phyloP scores from a whole-genome alignment of 1,140 invertebrate species.

The Lepidurus arcticus region DNA sequence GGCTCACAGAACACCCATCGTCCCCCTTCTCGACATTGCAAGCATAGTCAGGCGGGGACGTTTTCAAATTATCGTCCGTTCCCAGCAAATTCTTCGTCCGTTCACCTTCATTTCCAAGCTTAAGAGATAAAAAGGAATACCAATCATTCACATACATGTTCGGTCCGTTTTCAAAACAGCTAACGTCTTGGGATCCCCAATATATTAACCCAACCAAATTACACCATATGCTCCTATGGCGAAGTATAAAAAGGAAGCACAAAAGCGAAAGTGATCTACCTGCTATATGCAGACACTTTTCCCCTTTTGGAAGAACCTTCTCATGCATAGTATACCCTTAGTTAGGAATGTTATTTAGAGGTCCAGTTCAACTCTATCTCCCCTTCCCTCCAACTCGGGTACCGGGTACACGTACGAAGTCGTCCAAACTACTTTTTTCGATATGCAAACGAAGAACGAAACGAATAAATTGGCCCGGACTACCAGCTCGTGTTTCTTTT shows the following conservation, averaged over 20 bases:
- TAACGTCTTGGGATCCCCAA: background rate
- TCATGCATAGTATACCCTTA: conserved; percentile 1
- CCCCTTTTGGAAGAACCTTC: background rate
- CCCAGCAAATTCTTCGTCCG: background rate
- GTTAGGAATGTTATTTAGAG: background rate
- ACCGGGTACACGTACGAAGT: too few relatives aligned
- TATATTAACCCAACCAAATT: background rate
- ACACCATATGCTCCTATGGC: background rate
- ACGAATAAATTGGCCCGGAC: too few relatives aligned
- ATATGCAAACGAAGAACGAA: too few relatives aligned
- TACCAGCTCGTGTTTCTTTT: too few relatives aligned
- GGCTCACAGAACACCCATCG: too few relatives aligned
- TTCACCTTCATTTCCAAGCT: conserved; percentile 17
- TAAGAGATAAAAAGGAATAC: background rate
- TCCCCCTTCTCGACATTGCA: too few relatives aligned
- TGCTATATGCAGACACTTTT: background rate
- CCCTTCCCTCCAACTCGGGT: too few relatives aligned
- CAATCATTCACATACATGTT: background rate
- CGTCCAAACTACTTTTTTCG: too few relatives aligned
- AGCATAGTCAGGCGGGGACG: too few relatives aligned
- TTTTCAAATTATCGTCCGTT: too few relatives aligned
- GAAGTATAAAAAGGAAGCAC: background rate
- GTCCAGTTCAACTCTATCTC: too few relatives aligned
- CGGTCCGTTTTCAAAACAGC: background rate
- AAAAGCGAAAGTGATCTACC: conserved; percentile 10